Evolutionary conservation across 1,140 invertebrate genomes (phyloP), one percentile per base, ranked within the genome.

Genomic region (Cataglyphis hispanica): DNA sequence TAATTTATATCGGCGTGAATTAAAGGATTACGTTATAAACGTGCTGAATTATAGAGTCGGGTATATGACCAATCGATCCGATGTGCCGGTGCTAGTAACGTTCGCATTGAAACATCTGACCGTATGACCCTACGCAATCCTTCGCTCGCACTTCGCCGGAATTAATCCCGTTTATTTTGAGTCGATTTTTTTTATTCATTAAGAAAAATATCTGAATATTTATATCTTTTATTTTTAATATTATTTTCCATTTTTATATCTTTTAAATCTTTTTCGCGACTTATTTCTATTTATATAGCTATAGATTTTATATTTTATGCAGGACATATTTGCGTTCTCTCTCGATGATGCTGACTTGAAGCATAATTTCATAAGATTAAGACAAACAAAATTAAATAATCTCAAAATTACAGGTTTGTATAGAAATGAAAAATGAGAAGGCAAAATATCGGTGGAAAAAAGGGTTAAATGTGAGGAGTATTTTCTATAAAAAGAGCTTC

Each of bases 1-100:
- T 89, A 89, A 89, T 89, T 89, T 89, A 89, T 89, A 89, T 89
- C 77, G 87, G 85, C 85, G 63, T 53, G 88, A 89, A 89, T 89
- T 89, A 89, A 89, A 89, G 88, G 88, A 89, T 89, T 89, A 89
- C 87, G 78, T 80, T 85, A 89, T 89, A 89, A 89, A 80, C 78
- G 86, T 22, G 72, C 66, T 89, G 87, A 89, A 89, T 89, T 89
- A 89, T 89, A 67, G 84, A 56, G 61, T 50, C 61, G 69, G 67
- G 63, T 88, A 81, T 89, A 81, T 89, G 80, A 83, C 76, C 84
- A 61, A 89, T 89, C 87, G 88, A 89, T 89, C 50, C 56, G 40
- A 19, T 50, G 27, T 50, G 22, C 13, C 43, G 22, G 6, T 5
- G 50, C 70, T 10, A 50, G 74, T 77, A 89, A 89, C 56, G 2